Percentiles rank a stretch among this genome's conserved stretches.
Evolutionary conservation across 1,140 invertebrate genomes (phyloP).

Genomic region (Drosophila parvula): DNA sequence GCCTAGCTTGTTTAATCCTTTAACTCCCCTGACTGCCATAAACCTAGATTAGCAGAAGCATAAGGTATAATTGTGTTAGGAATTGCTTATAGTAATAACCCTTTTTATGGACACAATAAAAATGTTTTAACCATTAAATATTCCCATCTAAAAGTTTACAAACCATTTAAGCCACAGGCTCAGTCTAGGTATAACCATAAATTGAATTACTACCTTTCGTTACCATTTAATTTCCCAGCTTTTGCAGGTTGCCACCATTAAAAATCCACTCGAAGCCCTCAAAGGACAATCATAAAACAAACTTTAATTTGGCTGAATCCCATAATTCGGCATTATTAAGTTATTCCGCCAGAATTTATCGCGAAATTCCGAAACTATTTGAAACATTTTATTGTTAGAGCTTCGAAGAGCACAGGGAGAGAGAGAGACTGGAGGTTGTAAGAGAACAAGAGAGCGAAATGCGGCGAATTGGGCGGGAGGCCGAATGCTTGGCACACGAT

Average conservation of each 20-base stretch:
- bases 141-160: background rate
- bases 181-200: background rate
- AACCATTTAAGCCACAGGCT: background rate
- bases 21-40: background rate
- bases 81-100: background rate
- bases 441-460: conserved; percentile 25
- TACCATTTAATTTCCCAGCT: conserved; percentile 15
- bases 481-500: conserved; percentile 1
- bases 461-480: conserved; percentile 39
- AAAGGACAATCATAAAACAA: conserved; percentile 10
- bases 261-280: conserved; percentile 8
- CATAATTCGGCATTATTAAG: conserved; percentile 36
- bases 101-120: background rate
- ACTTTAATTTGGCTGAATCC: conserved; percentile 2
- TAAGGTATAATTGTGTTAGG: background rate
- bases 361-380: conserved; percentile 45
- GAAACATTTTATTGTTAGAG: conserved; percentile 38
- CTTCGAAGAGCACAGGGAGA: conserved; percentile 34
- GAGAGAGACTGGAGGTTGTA: background rate
- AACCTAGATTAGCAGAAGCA: background rate
- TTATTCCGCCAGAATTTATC: conserved; percentile 26
- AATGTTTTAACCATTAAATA: background rate
- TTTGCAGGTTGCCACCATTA: background rate
- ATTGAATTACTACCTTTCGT: background rate
- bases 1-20: background rate